Conservation (phyloP, 2,113 vertebrate species). For the Eulemur macaco region DNA sequence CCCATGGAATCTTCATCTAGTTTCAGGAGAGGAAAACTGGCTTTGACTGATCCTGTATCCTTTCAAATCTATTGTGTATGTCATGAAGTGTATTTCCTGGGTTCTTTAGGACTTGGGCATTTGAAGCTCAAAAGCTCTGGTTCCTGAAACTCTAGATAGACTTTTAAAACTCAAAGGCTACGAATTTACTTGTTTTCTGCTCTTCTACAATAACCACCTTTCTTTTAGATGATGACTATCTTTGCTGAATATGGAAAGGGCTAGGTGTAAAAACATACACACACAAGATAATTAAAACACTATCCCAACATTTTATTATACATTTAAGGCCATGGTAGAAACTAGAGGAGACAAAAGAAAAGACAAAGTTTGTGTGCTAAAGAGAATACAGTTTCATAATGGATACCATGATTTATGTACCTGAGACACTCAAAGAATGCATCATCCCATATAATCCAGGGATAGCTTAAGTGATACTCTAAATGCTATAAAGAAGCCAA, state of each 20-base stretch:
- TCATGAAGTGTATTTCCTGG: background rate
- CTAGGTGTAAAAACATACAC: background rate
- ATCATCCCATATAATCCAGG: slow-evolving; percentile 23
- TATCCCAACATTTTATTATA: background rate
- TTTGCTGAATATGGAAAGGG: slow-evolving; percentile 16
- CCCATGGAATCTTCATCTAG: background rate
- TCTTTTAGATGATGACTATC: background rate
- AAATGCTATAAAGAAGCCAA: slow-evolving; percentile 26
- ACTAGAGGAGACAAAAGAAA: slow-evolving; percentile 20
- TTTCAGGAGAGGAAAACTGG: background rate
- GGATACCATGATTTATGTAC: slow-evolving; percentile 12
- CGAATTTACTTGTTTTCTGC: background rate
- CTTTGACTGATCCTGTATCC: background rate
- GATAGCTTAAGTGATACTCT: slow-evolving; percentile 30
- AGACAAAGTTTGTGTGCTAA: background rate
- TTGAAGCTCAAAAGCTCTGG: background rate
- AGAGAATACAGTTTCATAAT: slow-evolving; percentile 22
- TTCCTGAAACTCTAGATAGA: slow-evolving; percentile 38
- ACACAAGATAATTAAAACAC: slow-evolving; percentile 21
- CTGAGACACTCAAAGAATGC: slow-evolving; percentile 1
- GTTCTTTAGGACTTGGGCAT: background rate
- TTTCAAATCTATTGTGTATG: slow-evolving; percentile 10
- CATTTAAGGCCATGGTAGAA: slow-evolving; percentile 6
- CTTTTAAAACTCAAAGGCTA: slow-evolving; percentile 29
- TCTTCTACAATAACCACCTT: background rate